Percentiles rank a stretch among this genome's conserved stretches.
phyloP scores from a whole-genome alignment of 2,888 invertebrate species.

The Phragmatobia fuliginosa region DNA sequence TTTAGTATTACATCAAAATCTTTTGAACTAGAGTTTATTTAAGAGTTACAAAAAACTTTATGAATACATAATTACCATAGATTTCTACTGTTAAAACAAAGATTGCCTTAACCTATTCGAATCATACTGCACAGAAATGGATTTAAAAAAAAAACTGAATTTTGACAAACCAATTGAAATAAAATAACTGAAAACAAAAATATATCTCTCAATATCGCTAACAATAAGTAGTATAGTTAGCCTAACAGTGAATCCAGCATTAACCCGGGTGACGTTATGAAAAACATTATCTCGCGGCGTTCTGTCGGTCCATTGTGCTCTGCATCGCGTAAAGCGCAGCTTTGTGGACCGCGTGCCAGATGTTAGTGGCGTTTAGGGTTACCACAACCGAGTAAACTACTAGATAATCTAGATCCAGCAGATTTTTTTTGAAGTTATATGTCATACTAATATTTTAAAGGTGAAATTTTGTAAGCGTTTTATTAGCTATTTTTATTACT shows the following conservation, averaged over 20 bases:
- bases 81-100: too few species aligned
- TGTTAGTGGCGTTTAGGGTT: slow-evolving; percentile 49
- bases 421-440: neutral
- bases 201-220: slow-evolving; percentile 1
- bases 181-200: too few species aligned
- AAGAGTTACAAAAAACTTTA: too few species aligned
- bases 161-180: too few species aligned
- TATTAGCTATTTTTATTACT: too few species aligned
- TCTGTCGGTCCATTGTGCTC: slow-evolving; percentile 57
- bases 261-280: slow-evolving; percentile 60
- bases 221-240: neutral
- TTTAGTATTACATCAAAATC: too few species aligned
- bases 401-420: neutral
- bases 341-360: slow-evolving; percentile 55
- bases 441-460: too few species aligned
- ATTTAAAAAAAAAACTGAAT: too few species aligned
- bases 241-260: slow-evolving; percentile 42
- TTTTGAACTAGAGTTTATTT: too few species aligned
- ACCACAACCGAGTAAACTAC: slow-evolving; percentile 2
- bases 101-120: neutral
- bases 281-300: slow-evolving; percentile 64
- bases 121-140: neutral
- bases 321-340: slow-evolving; percentile 49
- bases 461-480: too few species aligned
- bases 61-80: too few species aligned